phyloP scores from a whole-genome alignment of 2,888 invertebrate species.

The Doris montereyensis region DNA sequence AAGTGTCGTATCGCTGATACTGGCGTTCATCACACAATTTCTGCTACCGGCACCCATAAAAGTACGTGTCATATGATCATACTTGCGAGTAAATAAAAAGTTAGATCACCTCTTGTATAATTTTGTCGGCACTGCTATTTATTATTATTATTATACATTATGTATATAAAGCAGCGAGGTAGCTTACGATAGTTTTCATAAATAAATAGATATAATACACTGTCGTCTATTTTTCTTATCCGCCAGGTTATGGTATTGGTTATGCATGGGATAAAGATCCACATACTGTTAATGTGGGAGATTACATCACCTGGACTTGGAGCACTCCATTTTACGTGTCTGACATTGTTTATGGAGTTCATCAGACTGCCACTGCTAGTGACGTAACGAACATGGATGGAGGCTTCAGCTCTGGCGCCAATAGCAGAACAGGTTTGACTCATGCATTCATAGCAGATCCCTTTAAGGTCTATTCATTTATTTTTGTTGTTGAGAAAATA shows the following conservation, averaged over 20 bases:
- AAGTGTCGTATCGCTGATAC: slow-evolving; percentile 45
- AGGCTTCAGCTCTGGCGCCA: slow-evolving; percentile 50
- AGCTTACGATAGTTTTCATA: too few relatives aligned
- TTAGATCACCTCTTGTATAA: too few relatives aligned
- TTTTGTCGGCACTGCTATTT: too few relatives aligned
- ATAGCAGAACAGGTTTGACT: slow-evolving; percentile 34
- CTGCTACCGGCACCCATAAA: slow-evolving; percentile 50
- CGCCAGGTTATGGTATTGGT: slow-evolving; percentile 51
- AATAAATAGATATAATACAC: too few relatives aligned
- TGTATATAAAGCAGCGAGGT: too few relatives aligned
- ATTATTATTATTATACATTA: too few relatives aligned
- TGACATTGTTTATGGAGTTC: slow-evolving; percentile 46
- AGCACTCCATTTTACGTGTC: slow-evolving; percentile 47
- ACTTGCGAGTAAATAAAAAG: not conserved
- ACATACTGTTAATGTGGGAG: slow-evolving; percentile 48
- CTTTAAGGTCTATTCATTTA: not conserved
- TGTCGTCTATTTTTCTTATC: not conserved
- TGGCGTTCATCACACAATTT: slow-evolving; percentile 46
- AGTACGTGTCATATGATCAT: too few relatives aligned
- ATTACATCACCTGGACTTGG: slow-evolving; percentile 53
- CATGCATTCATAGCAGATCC: too few relatives aligned
- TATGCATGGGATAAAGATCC: slow-evolving; percentile 52
- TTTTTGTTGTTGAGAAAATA: too few relatives aligned
- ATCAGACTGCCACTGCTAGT: slow-evolving; percentile 51
- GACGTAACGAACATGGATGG: slow-evolving; percentile 37